Evolutionary conservation across 2,797 vertebrate species (phyloP).

Genomic region (Tenualosa ilisha): DNA sequence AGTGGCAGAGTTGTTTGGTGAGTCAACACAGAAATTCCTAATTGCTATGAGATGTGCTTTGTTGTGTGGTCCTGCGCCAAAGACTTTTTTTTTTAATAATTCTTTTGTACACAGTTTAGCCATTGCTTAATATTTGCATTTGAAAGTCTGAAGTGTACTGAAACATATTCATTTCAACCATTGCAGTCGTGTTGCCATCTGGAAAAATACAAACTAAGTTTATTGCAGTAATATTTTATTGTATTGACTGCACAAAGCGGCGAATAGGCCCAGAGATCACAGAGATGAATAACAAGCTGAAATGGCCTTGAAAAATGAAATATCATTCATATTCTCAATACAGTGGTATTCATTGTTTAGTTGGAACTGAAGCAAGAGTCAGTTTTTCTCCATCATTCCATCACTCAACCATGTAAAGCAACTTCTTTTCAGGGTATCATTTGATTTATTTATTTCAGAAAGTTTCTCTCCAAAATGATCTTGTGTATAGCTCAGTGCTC

Average conservation of each 20-base stretch:
- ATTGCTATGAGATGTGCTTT: slow-evolving; percentile 45
- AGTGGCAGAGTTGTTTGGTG: slow-evolving; percentile 47
- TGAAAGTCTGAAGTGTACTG: slow-evolving; percentile 24
- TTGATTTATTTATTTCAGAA: slow-evolving; percentile 5
- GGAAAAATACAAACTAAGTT: slow-evolving; percentile 29
- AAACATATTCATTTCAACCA: slow-evolving; percentile 1
- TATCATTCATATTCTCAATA: not conserved
- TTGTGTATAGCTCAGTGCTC: not conserved
- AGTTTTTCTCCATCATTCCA: slow-evolving; percentile 7
- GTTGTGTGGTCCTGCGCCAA: slow-evolving; percentile 37
- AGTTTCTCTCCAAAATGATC: not conserved
- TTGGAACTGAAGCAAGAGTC: not conserved
- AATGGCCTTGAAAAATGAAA: slow-evolving; percentile 14
- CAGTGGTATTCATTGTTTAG: slow-evolving; percentile 13
- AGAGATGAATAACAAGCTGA: slow-evolving; percentile 14
- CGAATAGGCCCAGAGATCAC: not conserved
- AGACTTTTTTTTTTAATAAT: not conserved
- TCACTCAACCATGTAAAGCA: not conserved
- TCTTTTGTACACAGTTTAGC: slow-evolving; percentile 13
- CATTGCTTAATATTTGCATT: slow-evolving; percentile 38
- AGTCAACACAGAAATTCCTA: slow-evolving; percentile 50
- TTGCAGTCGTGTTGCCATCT: not conserved
- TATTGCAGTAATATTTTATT: slow-evolving; percentile 19
- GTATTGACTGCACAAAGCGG: not conserved
- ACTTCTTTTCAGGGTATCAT: not conserved